Conservation (phyloP, 2,888 invertebrate species). For the Lamellibrachia satsuma region DNA sequence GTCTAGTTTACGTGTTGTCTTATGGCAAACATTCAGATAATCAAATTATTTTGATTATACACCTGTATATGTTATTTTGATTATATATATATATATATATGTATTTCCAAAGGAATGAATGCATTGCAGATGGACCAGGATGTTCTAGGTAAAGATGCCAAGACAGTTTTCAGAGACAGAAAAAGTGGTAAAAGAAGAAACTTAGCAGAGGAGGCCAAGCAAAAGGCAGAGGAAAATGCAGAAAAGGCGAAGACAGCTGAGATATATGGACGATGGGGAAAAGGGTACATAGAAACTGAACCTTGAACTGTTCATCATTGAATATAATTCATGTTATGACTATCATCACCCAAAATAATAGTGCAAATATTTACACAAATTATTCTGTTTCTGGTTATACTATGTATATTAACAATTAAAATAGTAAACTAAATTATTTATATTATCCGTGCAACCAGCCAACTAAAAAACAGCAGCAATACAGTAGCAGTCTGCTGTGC, state of each 20-base stretch:
- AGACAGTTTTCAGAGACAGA: conserved; percentile 76
- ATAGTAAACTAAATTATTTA: too few species aligned
- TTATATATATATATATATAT: background rate
- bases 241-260: conserved; percentile 35
- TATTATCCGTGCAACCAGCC: too few species aligned
- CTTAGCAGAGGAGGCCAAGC: conserved; percentile 75
- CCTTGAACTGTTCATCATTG: background rate
- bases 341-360: too few species aligned
- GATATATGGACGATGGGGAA: conserved; percentile 60
- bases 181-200: conserved; percentile 75
- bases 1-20: too few species aligned
- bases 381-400: too few species aligned
- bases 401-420: too few species aligned
- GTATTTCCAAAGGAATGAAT: background rate
- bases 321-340: too few species aligned
- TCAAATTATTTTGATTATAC: conserved; percentile 38
- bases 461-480: too few species aligned
- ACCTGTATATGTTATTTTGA: background rate
- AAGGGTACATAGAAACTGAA: conserved; percentile 51
- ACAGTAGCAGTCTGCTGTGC: too few species aligned
- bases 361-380: too few species aligned
- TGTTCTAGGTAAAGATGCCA: conserved; percentile 77
- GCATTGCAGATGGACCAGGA: conserved; percentile 74
- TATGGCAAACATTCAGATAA: too few species aligned
- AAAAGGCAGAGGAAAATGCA: conserved; percentile 54